Conservation (phyloP, 2,888 invertebrate genomes). For the Sesamia inferens region DNA sequence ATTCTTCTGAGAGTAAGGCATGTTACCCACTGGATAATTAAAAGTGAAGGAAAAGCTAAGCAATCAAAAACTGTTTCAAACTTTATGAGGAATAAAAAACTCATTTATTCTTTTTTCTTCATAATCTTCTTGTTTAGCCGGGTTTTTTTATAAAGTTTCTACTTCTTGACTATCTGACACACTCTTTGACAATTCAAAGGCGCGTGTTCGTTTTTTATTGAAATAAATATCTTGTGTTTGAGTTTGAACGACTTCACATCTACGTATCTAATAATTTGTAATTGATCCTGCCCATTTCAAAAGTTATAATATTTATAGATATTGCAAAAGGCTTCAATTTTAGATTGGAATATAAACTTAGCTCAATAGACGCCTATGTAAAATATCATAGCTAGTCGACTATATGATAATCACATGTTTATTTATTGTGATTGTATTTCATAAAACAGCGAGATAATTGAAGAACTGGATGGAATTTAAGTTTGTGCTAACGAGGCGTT, state of each 20-base stretch:
- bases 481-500: constrained; percentile 39
- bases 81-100: not conserved
- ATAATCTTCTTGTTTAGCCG: no score
- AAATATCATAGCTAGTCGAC: not conserved
- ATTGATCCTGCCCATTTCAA: not conserved
- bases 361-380: not conserved
- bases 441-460: constrained; percentile 50
- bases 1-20: constrained; percentile 48
- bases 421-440: constrained; percentile 40
- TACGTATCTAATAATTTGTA: not conserved
- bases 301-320: not conserved
- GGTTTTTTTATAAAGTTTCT: not conserved
- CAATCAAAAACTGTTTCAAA: not conserved
- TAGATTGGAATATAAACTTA: not conserved
- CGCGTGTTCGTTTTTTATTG: not conserved
- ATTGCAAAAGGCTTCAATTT: not conserved
- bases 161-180: not conserved
- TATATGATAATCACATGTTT: constrained; percentile 3
- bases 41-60: constrained; percentile 3
- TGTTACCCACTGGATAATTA: constrained; percentile 19
- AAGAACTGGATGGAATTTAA: constrained; percentile 50
- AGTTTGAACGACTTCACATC: not conserved
- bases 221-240: not conserved
- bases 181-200: not conserved
- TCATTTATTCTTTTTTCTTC: not conserved